phyloP scores from a whole-genome alignment of 2,797 vertebrate genomes.

The Gambusia yucatana region DNA sequence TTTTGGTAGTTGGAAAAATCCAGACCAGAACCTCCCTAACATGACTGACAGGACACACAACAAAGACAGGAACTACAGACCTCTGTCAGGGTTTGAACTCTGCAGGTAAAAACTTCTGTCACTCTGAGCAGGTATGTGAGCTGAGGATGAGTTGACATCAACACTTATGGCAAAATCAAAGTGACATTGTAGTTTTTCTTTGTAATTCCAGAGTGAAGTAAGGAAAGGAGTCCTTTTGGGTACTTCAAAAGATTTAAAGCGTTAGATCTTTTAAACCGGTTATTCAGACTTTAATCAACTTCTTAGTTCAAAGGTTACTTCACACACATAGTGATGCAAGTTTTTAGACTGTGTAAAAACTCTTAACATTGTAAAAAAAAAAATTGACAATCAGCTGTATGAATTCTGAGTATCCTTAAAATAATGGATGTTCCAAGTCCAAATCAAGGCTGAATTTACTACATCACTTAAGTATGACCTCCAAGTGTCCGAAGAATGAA shows the following conservation, averaged over 20 bases:
- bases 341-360: not conserved
- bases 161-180: not conserved
- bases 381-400: not conserved
- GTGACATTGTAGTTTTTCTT: not conserved
- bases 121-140: not conserved
- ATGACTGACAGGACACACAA: not conserved
- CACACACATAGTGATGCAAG: not conserved
- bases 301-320: constrained; percentile 10
- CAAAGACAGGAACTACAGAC: not conserved
- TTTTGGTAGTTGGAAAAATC: not conserved
- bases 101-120: not conserved
- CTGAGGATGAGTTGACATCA: not conserved
- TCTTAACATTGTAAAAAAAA: not conserved
- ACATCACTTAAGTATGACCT: not conserved
- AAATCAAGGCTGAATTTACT: not conserved
- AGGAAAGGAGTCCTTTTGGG: not conserved
- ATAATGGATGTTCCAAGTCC: not conserved
- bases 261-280: constrained; percentile 2
- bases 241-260: constrained; percentile 5
- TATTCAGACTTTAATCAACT: constrained; percentile 3
- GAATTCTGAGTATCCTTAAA: not conserved
- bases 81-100: not conserved
- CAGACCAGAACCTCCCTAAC: not conserved
- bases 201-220: not conserved
- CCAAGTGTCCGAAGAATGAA: not conserved